A percentile compares a stretch with the other conserved stretches of the same genome.
These are phyloP conservation scores for Meghimatium bilineatum DNA, from an alignment of 2,888 invertebrate species.

Conservation along the genomic window DNA sequence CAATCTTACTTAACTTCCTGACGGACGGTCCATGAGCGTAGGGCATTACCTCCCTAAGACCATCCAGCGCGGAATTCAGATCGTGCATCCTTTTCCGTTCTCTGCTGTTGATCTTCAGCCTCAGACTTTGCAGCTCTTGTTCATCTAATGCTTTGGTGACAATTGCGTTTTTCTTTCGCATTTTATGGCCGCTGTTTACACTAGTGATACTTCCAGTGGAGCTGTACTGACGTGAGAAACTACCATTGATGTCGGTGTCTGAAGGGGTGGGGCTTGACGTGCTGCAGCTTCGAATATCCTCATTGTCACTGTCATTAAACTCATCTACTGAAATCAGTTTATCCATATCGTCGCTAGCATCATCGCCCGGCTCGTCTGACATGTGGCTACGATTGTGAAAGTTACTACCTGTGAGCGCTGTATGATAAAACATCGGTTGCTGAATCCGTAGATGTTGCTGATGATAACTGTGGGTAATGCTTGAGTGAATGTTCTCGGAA, in stretches of 20 bases:
- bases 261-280: constrained; percentile 26
- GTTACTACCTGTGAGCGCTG: not conserved
- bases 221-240: constrained; percentile 13
- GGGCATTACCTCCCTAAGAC: constrained; percentile 77
- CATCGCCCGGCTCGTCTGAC: not conserved
- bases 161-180: constrained; percentile 46
- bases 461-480: not conserved
- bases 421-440: not conserved
- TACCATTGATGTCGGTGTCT: constrained; percentile 24
- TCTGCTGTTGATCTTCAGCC: constrained; percentile 78
- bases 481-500: not conserved
- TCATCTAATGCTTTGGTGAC: constrained; percentile 60
- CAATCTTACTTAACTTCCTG: constrained; percentile 76
- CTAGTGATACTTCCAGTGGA: not conserved
- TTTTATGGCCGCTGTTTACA: constrained; percentile 24
- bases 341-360: constrained; percentile 40
- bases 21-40: constrained; percentile 77
- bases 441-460: not conserved
- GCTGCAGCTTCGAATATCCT: constrained; percentile 14
- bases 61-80: constrained; percentile 77
- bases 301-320: constrained; percentile 43
- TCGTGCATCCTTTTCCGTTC: constrained; percentile 79
- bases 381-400: not conserved
- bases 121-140: constrained; percentile 69
- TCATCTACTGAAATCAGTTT: constrained; percentile 53